Base-by-base conservation (phyloP, 1,140 invertebrate species). In the Laupala kohalensis region DNA sequence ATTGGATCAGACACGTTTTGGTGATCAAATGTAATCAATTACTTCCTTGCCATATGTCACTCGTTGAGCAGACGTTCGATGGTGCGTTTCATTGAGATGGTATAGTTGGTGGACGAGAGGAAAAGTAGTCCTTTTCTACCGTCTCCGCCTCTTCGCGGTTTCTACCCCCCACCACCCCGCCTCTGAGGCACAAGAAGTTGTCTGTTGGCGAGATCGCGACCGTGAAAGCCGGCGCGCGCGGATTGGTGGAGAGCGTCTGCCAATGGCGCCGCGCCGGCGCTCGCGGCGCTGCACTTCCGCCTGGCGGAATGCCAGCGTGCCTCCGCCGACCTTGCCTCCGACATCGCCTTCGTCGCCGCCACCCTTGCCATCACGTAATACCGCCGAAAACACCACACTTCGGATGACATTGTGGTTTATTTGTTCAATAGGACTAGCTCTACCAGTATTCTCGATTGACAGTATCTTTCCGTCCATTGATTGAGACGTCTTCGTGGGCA, bases 181-280 rank as follows among this genome's bases (percentile, higher is more conserved):
- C 75, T 75, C 74, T 77, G 77, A 77, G 78, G 79, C 80, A 80
- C 80, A 81, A 80, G 79, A 79, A 80, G 78, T 78, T 76, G 77
- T 71, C 75, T 78, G 73, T 75, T 72, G 53, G n/a, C 30, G 25
- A 65, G 12, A 73, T 27, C 29, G 24, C 64, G 64, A 29, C 2
- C 63, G 24, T 29, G 63, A 64, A 37, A 69, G 69, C n/a, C 53
- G 24, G 69, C 64, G 37, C 63, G 66, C 27, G 30, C 70, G 29
- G 70, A 71, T 65, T 73, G 66, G 72, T 69, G 71, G 64, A 67
- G 73, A 74, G 74, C 74, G 74, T 75, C 75, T 74, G 70, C 74
- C 73, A 75, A 77, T 77, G 75, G 76, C 76, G 72, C 74, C 76
- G 71, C 72, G 72, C 9, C 25, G 27, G 73, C 69, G 71, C 25